Base-by-base conservation (phyloP, 2,797 vertebrate genomes). In the Danio jaintianensis region DNA sequence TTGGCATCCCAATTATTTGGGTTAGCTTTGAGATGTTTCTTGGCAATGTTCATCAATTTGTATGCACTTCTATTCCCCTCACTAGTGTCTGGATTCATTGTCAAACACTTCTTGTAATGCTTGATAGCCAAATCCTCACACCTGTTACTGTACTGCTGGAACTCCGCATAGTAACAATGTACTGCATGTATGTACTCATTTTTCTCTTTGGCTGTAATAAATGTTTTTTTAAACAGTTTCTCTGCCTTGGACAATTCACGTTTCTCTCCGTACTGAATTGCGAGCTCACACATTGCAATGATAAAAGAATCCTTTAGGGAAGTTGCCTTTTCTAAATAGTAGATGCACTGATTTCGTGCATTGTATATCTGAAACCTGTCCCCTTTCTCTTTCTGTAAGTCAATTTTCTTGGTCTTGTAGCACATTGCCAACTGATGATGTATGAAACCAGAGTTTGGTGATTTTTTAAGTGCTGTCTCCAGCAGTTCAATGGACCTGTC, bases 381-480 rank as follows among this genome's bases (percentile, higher is more conserved):
- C 3, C 66, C 16, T 15, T 29, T 53, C 8, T 70, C 0, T 16
- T 20, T 78, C 55, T 85, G 85, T 80, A 91, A 58, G 0, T 75
- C 0, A 0, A 12, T 0, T 55, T 84, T 83, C 73, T 93, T 89
- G 10, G 0, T 2, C 84, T 13, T 89, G 78, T 94, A 95, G 83
- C 93, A 93, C 73, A 93, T 43, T 52, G 91, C 94, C 71, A 94
- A 63, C 29, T 96, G 94, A 79, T 95, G 93, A 82, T 94, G 89
- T 77, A 95, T 64, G 84, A 92, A 89, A 8, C 18, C 1, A 13
- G 91, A 91, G 0, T 69, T 87, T 16, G 93, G 90, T 0, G 84
- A 89, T 18, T 79, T 18, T 16, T 61, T 12, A 11, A 94, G 68
- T 7, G 91, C 90, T 75, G 84, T 90, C 63, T 87, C 63, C 62